Percentiles rank a stretch among this genome's conserved stretches.
Conservation (phyloP, 2,888 invertebrate genomes). For the Norana najaformis region DNA sequence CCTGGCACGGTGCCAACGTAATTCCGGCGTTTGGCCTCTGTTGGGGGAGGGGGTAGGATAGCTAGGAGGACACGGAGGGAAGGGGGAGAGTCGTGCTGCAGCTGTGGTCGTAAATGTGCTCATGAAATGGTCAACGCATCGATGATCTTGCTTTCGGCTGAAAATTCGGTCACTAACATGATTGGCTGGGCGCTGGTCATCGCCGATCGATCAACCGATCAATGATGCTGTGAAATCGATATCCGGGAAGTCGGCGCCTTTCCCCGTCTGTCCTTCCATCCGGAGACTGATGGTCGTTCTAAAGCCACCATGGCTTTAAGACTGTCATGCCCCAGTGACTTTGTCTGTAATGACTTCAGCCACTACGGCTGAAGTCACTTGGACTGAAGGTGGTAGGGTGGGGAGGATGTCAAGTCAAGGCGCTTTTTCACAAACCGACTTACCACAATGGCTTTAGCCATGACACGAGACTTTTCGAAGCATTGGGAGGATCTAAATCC, state of each 20-base stretch:
- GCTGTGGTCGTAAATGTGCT: background rate
- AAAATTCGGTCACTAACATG: background rate
- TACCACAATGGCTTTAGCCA: background rate
- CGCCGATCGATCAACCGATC: background rate
- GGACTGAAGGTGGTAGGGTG: background rate
- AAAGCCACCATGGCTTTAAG: background rate
- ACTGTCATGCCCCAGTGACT: background rate
- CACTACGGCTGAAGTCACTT: background rate
- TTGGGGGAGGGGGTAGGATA: background rate
- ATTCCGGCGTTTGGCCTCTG: slow-evolving; percentile 1
- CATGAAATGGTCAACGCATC: slow-evolving; percentile 7
- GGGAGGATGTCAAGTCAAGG: background rate
- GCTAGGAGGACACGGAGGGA: background rate
- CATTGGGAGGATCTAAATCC: too few relatives aligned
- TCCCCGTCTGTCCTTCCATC: background rate
- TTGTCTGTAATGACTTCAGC: background rate
- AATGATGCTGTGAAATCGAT: background rate
- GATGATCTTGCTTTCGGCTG: slow-evolving; percentile 3
- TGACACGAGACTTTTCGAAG: too few relatives aligned
- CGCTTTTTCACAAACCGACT: background rate
- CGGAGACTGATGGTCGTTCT: background rate
- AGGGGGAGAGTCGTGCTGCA: background rate
- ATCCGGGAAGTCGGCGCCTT: background rate
- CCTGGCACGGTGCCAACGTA: slow-evolving; percentile 13
- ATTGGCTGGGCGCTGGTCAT: background rate